Conservation (phyloP, 2,888 invertebrate species). For the Adelphocoris suturalis region DNA sequence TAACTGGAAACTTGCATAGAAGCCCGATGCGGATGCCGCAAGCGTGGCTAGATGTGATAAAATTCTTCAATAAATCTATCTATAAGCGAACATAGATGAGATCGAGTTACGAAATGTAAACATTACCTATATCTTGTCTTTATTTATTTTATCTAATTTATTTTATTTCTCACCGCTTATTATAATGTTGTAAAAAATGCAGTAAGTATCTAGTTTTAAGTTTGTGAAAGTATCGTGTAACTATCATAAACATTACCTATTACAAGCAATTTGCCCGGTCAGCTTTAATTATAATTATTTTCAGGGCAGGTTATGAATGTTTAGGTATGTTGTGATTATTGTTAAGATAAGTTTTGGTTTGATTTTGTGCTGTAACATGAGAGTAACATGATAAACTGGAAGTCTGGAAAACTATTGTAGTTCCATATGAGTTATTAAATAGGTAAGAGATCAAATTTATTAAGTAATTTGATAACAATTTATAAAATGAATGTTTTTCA, state of each 20-base stretch:
- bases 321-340: conserved; percentile 9
- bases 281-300: conserved; percentile 16
- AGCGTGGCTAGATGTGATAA: not conserved
- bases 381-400: not conserved
- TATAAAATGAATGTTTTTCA: conserved; percentile 38
- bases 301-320: not conserved
- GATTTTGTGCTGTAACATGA: not conserved
- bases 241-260: not conserved
- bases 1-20: not conserved
- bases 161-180: not conserved
- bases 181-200: not conserved
- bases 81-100: not conserved
- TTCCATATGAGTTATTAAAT: not conserved
- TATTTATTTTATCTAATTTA: too few species aligned
- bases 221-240: not conserved
- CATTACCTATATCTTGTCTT: not conserved
- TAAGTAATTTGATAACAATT: not conserved
- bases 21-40: not conserved
- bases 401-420: not conserved
- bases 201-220: not conserved
- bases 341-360: not conserved
- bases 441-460: not conserved
- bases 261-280: not conserved
- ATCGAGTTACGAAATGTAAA: not conserved
- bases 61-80: conserved; percentile 3